Percentiles rank a stretch among this genome's conserved stretches.
phyloP scores from a whole-genome alignment of 2,797 vertebrate species.

The Acanthis flammea region DNA sequence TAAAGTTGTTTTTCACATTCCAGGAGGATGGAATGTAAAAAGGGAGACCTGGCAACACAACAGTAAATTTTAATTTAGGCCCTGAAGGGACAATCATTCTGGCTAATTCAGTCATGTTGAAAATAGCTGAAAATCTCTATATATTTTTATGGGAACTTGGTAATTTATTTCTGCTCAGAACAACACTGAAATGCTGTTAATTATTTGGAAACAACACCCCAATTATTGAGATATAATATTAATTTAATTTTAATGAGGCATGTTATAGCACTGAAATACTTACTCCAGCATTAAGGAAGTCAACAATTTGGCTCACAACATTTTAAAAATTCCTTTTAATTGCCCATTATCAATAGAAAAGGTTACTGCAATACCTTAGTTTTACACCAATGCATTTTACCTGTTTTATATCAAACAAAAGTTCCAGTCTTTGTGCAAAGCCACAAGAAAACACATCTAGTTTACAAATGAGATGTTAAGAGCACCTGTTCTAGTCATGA shows the following conservation, averaged over 20 bases:
- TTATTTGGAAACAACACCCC: background rate
- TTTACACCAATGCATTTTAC: background rate
- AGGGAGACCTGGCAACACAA: background rate
- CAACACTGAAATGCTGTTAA: background rate
- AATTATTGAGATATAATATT: background rate
- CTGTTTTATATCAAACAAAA: background rate
- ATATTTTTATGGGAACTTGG: background rate
- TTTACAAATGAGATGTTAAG: background rate
- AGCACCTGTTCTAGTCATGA: background rate
- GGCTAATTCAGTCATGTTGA: background rate
- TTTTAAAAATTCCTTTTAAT: background rate
- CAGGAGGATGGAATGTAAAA: background rate
- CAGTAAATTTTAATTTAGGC: background rate
- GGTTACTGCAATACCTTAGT: background rate
- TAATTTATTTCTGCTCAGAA: background rate
- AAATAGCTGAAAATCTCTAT: constrained; percentile 1
- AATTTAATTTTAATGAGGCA: background rate
- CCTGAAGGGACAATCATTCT: constrained; percentile 6
- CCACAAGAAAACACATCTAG: background rate
- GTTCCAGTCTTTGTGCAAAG: background rate
- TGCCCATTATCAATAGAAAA: background rate
- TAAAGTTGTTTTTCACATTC: constrained; percentile 22
- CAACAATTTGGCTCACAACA: background rate
- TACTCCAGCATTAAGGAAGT: background rate
- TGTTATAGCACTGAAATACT: background rate